Evolutionary conservation across 2,888 invertebrate species (phyloP), one percentile per base, ranked within the genome.

Genomic region (Spicauda simplicius): DNA sequence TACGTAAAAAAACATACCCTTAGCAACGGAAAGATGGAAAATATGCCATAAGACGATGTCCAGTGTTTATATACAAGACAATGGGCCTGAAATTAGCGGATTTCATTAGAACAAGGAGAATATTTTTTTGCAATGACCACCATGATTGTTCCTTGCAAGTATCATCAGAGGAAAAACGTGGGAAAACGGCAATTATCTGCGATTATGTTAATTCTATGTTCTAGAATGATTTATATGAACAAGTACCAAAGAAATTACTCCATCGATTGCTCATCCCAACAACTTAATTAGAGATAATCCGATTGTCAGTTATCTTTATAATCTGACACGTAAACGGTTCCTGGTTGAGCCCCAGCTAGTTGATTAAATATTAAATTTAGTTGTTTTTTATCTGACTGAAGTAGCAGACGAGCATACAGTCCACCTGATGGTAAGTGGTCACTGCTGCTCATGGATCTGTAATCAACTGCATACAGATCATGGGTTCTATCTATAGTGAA

Each of bases 141-240:
- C 25, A 59, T 59, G 25, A 25, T 16, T n/a, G 16, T 50, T 48
- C 14, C 33, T 53, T 54, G 30, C 25, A 33, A 10, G 25, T 5
- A n/a, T n/a, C 11, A 25, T 12, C 6, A 0, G 12, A 7, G n/a
- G 48, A 60, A 59, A 33, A 59, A 59, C 59, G 48, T 59, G 59
- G 59, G 48, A 59, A 48, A 45, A 11, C 33, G 20, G 16, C 45
- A 20, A 58, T 58, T 58, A 14, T 20, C 58, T 14, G 20, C 45
- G 7, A 58, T 58, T 25, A 25, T 25, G 5, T 12, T 58, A 45
- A 45, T 20, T 41, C 19, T 14, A 7, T 41, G 53, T 53, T 20
- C 53, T 14, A 41, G 12, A 41, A 12, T 14, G 7, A 41, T 2
- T 41, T 14, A 41, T 41, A 1, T 14, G 8, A 14, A 41, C 14